Conservation (phyloP, 2,888 invertebrate genomes). For the Hedychridium roseum region DNA sequence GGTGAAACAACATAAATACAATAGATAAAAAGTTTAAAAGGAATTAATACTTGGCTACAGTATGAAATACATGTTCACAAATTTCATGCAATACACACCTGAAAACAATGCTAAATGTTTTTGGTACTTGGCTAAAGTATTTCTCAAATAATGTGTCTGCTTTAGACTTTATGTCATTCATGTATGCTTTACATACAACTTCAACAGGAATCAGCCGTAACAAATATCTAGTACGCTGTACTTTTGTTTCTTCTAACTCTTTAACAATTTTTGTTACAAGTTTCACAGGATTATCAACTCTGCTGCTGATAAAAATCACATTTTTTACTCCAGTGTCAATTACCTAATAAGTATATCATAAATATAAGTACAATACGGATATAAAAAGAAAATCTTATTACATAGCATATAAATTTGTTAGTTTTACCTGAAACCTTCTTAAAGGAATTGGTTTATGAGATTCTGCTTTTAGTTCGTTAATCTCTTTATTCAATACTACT, state of each 20-base stretch:
- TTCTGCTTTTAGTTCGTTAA: constrained; percentile 68
- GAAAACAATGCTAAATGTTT: constrained; percentile 79
- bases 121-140: constrained; percentile 76
- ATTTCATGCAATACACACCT: constrained; percentile 65
- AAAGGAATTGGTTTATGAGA: constrained; percentile 55
- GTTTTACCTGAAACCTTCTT: constrained; percentile 50
- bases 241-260: constrained; percentile 74
- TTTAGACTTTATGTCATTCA: constrained; percentile 77
- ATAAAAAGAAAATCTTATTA: background rate
- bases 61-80: constrained; percentile 2
- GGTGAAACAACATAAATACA: constrained; percentile 3
- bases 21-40: background rate
- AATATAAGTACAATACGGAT: constrained; percentile 6
- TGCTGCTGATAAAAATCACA: constrained; percentile 85
- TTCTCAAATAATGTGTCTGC: constrained; percentile 76
- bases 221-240: constrained; percentile 79
- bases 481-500: constrained; percentile 69
- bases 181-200: constrained; percentile 76
- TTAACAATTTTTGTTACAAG: constrained; percentile 76
- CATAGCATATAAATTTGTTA: background rate
- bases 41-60: constrained; percentile 8
- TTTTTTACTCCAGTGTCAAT: constrained; percentile 85
- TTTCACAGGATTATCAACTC: constrained; percentile 77
- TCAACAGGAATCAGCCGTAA: constrained; percentile 84
- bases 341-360: constrained; percentile 66